Evolutionary conservation across 2,888 invertebrate species (phyloP), one percentile per base, ranked within the genome.

Genomic region (Fragum sueziense): DNA sequence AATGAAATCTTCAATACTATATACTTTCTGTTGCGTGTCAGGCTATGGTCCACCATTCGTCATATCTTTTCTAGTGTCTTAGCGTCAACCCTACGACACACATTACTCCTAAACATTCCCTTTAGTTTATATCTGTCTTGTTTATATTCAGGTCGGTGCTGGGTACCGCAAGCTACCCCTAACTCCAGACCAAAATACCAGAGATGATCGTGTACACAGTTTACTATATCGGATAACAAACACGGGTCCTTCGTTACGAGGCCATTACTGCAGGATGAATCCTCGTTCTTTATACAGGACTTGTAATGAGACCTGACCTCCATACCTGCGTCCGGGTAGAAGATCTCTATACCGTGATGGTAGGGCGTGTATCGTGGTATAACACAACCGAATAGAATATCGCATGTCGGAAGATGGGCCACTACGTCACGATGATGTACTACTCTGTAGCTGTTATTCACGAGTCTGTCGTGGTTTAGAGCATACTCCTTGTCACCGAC

Each of bases 371-470:
- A 27, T 4, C 6, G 31, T 0, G 54, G 20, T 20, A 65, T n/a
- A n/a, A 6, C 20, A 65, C 79, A 72, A 22, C 70, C 73, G 14
- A 41, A 6, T 25, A 65, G 6, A 0, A 73, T 6, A 9, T 61
- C 59, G 25, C 73, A 68, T 0, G 62, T 27, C 1, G 82, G 82
- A 29, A 79, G 22, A 27, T 76, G 76, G 33, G 41, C 37, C 6
- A 82, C 74, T n/a, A 69, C 29, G 34, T 79, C 82, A 22, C 70
- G 74, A 27, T 54, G 27, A 41, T 82, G 79, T 14, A 82, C 79
- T 20, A 82, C 69, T 22, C 82, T 67, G 79, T 79, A 82, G 51
- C 82, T 82, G 67, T 76, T 74, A 22, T 27, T 71, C 9, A 82
- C 74, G 2, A 76, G 14, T 25, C 17, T 65, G 61, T 79, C 82